phyloP scores from a whole-genome alignment of 2,797 vertebrate genomes.

The Xiphophorus birchmanni region DNA sequence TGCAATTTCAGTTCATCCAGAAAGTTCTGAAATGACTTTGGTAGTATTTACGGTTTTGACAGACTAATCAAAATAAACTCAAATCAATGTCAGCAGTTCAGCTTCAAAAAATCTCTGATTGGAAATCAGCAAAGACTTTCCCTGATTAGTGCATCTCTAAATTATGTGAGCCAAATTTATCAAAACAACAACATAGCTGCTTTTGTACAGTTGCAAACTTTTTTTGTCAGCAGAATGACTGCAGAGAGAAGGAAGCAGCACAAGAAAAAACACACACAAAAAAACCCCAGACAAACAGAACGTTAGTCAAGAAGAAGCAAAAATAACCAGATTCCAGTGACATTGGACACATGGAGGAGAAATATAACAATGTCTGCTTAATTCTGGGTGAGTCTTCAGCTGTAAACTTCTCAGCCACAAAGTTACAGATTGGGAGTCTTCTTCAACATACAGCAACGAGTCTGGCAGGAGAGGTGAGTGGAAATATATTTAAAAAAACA shows the following conservation, averaged over 20 bases:
- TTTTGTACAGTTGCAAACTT: background rate
- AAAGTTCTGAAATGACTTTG: background rate
- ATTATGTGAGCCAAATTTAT: background rate
- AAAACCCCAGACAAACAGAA: background rate
- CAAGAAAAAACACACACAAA: background rate
- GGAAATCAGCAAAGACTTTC: background rate
- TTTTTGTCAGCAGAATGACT: background rate
- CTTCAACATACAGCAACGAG: background rate
- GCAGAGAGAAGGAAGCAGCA: background rate
- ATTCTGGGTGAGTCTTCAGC: background rate
- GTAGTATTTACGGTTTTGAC: background rate
- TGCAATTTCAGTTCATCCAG: background rate
- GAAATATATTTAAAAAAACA: background rate
- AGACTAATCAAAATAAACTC: background rate
- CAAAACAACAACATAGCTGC: background rate
- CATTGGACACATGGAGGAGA: background rate
- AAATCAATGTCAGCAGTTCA: slow-evolving; percentile 3
- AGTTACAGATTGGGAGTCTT: background rate
- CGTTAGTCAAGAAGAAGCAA: background rate
- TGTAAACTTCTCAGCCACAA: background rate
- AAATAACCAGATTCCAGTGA: background rate
- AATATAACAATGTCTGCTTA: background rate
- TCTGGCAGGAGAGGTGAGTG: background rate
- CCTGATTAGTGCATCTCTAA: background rate
- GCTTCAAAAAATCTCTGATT: background rate